Percentiles rank a stretch among this genome's conserved stretches.
These are phyloP conservation scores for Stegostoma tigrinum DNA, from an alignment of 2,113 vertebrate species.

Conservation along the genomic window DNA sequence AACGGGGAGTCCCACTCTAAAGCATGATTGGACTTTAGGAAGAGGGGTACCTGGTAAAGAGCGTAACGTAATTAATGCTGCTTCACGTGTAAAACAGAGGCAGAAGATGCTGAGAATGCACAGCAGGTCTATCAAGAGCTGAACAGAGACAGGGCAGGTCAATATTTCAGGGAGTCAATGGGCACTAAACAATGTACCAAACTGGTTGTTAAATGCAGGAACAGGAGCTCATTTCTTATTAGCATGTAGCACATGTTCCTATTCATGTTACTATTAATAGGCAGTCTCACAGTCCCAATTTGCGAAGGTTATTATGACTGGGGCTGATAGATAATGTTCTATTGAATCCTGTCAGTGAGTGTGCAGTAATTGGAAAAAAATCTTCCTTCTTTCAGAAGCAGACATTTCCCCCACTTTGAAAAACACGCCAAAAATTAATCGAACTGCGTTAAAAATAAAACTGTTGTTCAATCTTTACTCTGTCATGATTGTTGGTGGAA, in stretches of 20 bases:
- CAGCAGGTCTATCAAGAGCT: neutral
- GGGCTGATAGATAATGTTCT: neutral
- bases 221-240: neutral
- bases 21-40: no score
- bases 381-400: neutral
- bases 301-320: neutral
- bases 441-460: neutral
- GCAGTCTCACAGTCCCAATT: neutral
- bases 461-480: neutral
- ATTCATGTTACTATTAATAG: neutral
- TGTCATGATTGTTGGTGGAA: neutral
- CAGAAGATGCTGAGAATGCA: neutral
- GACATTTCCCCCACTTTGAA: neutral
- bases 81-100: neutral
- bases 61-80: neutral
- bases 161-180: neutral
- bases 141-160: neutral
- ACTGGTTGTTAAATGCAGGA: neutral
- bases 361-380: neutral
- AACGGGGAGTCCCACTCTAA: no score
- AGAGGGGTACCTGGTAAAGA: no score
- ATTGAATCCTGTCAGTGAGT: neutral
- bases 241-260: neutral
- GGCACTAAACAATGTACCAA: neutral
- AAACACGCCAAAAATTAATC: neutral